phyloP scores from a whole-genome alignment of 2,888 invertebrate genomes.

The Gandaritis pyraliata region DNA sequence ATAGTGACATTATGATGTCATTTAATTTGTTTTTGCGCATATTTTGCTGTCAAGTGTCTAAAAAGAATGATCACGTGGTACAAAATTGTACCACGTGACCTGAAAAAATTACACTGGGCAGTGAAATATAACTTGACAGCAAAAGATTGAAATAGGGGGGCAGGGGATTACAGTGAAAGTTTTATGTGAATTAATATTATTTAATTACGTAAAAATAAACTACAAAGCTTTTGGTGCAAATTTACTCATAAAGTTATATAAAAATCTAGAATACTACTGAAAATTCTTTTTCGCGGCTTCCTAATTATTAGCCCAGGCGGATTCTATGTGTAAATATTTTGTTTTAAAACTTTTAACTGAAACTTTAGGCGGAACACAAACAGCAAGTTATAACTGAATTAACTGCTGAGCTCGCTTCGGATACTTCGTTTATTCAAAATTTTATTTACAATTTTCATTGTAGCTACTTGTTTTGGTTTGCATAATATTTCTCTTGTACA shows the following conservation, averaged over 20 bases:
- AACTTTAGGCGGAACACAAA: slow-evolving; percentile 24
- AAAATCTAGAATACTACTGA: not conserved
- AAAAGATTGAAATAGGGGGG: too few species aligned
- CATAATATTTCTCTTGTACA: not conserved
- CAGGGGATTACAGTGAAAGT: too few species aligned
- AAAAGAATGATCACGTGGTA: too few species aligned
- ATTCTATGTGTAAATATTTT: slow-evolving; percentile 31
- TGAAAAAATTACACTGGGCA: too few species aligned
- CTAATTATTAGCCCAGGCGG: slow-evolving; percentile 20
- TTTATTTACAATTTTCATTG: slow-evolving; percentile 12
- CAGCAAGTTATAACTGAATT: slow-evolving; percentile 34
- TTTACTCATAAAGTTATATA: not conserved
- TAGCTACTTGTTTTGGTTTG: slow-evolving; percentile 1
- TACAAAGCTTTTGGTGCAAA: too few species aligned
- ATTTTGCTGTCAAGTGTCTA: too few species aligned
- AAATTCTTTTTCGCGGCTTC: slow-evolving; percentile 11
- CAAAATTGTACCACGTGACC: too few species aligned
- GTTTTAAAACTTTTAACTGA: slow-evolving; percentile 21
- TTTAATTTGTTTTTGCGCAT: too few species aligned
- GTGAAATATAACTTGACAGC: too few species aligned
- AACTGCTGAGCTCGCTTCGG: slow-evolving; percentile 29
- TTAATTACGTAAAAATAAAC: too few species aligned
- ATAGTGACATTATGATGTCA: too few species aligned
- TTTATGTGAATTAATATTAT: too few species aligned
- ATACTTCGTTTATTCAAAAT: slow-evolving; percentile 29